Evolutionary conservation across 2,113 vertebrate species (phyloP), one percentile per base, ranked within the genome.

Genomic region (Syngnathoides biaculeatus): DNA sequence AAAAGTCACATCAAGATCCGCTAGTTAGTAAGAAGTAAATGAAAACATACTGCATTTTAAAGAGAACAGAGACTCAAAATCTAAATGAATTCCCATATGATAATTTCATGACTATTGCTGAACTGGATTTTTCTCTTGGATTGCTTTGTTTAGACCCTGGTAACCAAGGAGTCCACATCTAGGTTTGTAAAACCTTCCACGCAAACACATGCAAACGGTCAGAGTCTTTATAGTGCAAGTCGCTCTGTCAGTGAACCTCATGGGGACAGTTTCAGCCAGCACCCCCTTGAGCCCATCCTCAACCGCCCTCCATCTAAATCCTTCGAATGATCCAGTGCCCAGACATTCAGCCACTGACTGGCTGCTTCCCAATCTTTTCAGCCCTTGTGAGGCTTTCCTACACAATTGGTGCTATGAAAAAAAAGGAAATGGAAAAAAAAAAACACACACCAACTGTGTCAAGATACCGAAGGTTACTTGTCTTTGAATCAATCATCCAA

Each of bases 281-380:
- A 86, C 83, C 80, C 75, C 64, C 80, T 76, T 75, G 79, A 70
- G 73, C 65, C 69, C 55, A 14, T 56, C 24, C 55, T 3, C 14
- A 6, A 15, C 22, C 20, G 12, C 52, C 58, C 39, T 43, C n/a
- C 39, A 62, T 42, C 60, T 79, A 89, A 89, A 88, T 87, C 87
- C 73, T 85, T 84, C 84, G 86, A 89, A 85, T 92, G 89, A 92
- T 92, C 89, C 86, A 78, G 84, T 92, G 90, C 89, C 89, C 88
- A 85, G 84, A 81, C 85, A 75, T 77, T 84, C 73, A 38, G 81
- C 64, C 80, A 81, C 80, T 83, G 81, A 78, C 82, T 84, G 79
- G 79, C 77, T 73, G 24, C 73, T n/a, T 56, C 55, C 67, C 81
- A 84, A 84, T 80, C 73, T 85, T 83, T 81, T 78, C 60, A 85